Evolutionary conservation across 1,140 invertebrate species (phyloP), one percentile per base, ranked within the genome.

Genomic region (Heliothis subflexa): DNA sequence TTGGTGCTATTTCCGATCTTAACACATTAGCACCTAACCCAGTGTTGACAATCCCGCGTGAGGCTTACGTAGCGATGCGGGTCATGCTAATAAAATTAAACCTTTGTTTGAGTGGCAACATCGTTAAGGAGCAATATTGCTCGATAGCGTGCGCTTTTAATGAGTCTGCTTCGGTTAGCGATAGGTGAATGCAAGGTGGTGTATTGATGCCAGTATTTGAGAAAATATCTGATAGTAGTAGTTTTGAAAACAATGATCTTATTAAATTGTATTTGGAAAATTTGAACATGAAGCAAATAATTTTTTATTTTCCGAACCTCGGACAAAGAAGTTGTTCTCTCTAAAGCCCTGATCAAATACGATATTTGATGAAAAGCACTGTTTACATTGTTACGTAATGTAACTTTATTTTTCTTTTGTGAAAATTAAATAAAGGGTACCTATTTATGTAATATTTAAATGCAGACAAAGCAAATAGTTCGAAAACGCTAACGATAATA

Each of bases 51-150:
- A 57, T 64, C 47, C 25, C 49, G 47, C 25, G 59, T 59, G 52
- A 25, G 47, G 80, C 62, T 61, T 62, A 71, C 70, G 66, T 21
- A 70, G 40, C n/a, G 33, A 64, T 47, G 80, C 72, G 80, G 81
- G 81, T 83, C 81, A 77, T 52, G 62, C 75, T 81, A 85, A 83
- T 81, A 83, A 85, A 83, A 83, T 85, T 81, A 85, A 74, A 78
- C 81, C 66, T 78, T 79, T 83, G 83, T 85, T 82, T 83, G 75
- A 71, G 40, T 78, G 77, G 57, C 45, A 79, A 85, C 83, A 83
- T 83, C 83, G 81, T 85, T 85, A 85, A 79, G 79, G 76, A 83
- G 77, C 72, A 85, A 85, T 85, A 82, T 81, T 79, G 81, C 28
- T 47, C 64, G 71, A 76, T 68, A 49, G 47, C 66, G 55, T 75